Base-by-base conservation (phyloP, 2,113 vertebrate genomes). In the Aspiorhynchus laticeps region DNA sequence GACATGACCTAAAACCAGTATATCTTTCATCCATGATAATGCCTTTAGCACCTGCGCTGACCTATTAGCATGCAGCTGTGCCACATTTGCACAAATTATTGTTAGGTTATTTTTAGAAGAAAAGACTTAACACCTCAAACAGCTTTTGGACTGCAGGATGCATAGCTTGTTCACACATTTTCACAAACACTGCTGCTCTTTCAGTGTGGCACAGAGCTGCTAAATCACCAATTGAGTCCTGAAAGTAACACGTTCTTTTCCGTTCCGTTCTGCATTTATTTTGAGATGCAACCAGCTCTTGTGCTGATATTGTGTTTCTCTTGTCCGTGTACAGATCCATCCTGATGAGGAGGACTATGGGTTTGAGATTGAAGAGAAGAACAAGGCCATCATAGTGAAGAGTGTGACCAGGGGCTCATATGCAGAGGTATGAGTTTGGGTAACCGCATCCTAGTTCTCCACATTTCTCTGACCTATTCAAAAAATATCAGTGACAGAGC, bases 341-440 rank as follows among this genome's bases (percentile, higher is more conserved):
- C 97, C 98, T 0, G 97, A 97, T 93, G 98, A 98, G 88, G 97
- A 99, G 3, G 97, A 97, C 93, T 99, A 99, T 0, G 98, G 98
- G 86, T 99, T 99, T 79, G 97, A 99, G 88, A 95, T 99, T 0
- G 98, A 99, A 92, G 98, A 99, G 92, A 99, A 97, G 94, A 99
- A 98, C 94, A 99, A 99, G 91, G 94, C 94, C 0, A 93, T 97
- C 24, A 91, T 99, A 91, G 98, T 99, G 91, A 99, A 97, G 92
- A 97, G 96, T 11, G 97, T 99, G 90, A 95, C 94, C 92, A 95
- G 94, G 87, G 97, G 97, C 79, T 99, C 98, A 17, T 95, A 97
- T 87, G 98, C 98, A 0, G 98, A 99, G 98, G 98, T 99, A 95
- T 90, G 88, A 41, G 10, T 21, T 41, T 12, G 21, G 11, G 4